Evolutionary conservation across 1,140 invertebrate species (phyloP), one percentile per base, ranked within the genome.

Genomic region (Orchesella cincta): DNA sequence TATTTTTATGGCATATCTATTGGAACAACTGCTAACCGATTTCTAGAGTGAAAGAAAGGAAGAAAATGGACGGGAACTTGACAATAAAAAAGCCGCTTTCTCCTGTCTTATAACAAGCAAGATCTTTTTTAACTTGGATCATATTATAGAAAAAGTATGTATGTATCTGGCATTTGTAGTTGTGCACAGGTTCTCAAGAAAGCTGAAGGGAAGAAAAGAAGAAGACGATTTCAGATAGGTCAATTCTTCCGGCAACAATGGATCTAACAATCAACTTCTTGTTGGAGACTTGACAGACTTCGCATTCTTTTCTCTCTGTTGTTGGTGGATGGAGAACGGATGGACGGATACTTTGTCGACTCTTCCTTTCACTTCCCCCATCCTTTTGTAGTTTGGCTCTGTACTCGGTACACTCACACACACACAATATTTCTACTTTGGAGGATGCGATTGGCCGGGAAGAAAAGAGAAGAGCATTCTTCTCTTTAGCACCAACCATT

Each of bases 151-250:
- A 29, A 29, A 74, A 52, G 52, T 52, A 71, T 71, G 71, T 76
- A 71, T 76, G 74, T 20, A 46, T 46, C 39, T 46, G 39, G 39
- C 20, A 20, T 20, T 46, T 46, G 39, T 46, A 8, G 20, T 46
- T 46, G 8, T 67, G 62, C 29, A 57, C 12, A 14, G n/a, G 12
- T 57, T 57, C 12, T 57, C 54, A 57, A 23, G 12, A 57, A 57
- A 67, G 64, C 1, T 34, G 75, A 35, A 26, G 76, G 39, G 46
- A 70, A 76, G 39, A 76, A 18, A 52, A 76, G 26, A 72, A 72
- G 46, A n/a, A 76, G 75, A 70, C 75, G 75, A 64, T 54, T 64
- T 76, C 70, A 54, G 34, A 70, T 62, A 67, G 54, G 39, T 64
- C 52, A 67, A 75, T 75, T 34, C 73, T 75, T 52, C n/a, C 33